phyloP scores from a whole-genome alignment of 1,140 invertebrate genomes.

The Philopotamus ludificatus region DNA sequence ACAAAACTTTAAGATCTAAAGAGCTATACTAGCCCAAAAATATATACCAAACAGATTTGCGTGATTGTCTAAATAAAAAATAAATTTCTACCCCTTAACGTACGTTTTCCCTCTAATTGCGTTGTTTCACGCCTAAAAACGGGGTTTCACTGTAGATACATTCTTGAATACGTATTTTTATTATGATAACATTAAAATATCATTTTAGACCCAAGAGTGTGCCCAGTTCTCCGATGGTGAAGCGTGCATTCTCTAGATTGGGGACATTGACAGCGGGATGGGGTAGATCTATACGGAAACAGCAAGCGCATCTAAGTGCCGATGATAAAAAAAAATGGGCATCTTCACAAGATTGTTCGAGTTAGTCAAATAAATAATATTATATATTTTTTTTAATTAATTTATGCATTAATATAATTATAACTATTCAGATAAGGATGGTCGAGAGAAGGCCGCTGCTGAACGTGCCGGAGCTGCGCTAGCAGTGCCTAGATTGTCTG shows the following conservation, averaged over 20 bases:
- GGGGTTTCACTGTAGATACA: too few species aligned
- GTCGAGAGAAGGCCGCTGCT: slow-evolving; percentile 75
- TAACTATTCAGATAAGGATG: slow-evolving; percentile 66
- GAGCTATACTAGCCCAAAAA: too few species aligned
- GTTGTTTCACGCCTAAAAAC: too few species aligned
- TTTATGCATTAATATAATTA: slow-evolving; percentile 12
- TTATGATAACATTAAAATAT: too few species aligned
- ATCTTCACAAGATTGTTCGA: slow-evolving; percentile 88
- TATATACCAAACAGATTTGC: too few species aligned
- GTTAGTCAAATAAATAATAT: slow-evolving; percentile 54
- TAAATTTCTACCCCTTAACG: too few species aligned
- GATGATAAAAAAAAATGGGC: slow-evolving; percentile 92
- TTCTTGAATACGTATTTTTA: too few species aligned
- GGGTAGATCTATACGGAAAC: slow-evolving; percentile 79
- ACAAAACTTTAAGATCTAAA: too few species aligned
- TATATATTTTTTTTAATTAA: background rate
- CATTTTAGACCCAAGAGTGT: slow-evolving; percentile 82
- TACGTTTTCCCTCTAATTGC: too few species aligned
- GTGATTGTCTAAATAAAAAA: too few species aligned
- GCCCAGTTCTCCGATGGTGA: slow-evolving; percentile 92
- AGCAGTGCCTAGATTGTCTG: slow-evolving; percentile 82
- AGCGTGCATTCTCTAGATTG: slow-evolving; percentile 83
- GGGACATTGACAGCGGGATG: slow-evolving; percentile 87
- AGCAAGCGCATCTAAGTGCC: slow-evolving; percentile 68
- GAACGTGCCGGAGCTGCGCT: slow-evolving; percentile 70